These are phyloP conservation scores for Pycnonotus jocosus DNA, from an alignment of 2,113 vertebrate species.

Conservation along the genomic window DNA sequence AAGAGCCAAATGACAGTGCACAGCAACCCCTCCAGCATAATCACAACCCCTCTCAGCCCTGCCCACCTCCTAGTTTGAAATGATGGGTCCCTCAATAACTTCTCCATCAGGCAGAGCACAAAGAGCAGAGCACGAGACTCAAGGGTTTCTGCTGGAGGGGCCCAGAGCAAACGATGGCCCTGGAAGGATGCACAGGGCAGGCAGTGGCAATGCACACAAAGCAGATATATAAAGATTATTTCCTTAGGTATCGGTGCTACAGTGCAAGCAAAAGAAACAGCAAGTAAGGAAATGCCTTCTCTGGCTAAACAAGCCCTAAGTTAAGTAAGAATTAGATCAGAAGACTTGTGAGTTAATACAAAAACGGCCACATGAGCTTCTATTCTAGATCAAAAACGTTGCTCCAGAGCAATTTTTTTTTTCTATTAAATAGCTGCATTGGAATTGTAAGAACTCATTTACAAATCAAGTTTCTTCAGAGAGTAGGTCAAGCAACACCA, in stretches of 20 bases:
- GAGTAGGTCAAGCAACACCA: slow-evolving; percentile 1
- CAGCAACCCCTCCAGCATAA: background rate
- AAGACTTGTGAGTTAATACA: background rate
- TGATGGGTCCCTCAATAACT: background rate
- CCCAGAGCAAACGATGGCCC: background rate
- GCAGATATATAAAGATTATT: accelerated
- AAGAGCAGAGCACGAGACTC: background rate
- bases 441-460: slow-evolving; percentile 9
- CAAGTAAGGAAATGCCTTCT: background rate
- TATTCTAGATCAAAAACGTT: background rate
- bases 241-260: too few species aligned
- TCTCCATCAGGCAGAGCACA: background rate
- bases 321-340: background rate
- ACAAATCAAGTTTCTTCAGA: slow-evolving; percentile 3
- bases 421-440: background rate
- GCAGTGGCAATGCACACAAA: background rate
- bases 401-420: background rate
- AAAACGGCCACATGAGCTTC: background rate
- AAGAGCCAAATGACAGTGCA: background rate
- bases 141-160: background rate
- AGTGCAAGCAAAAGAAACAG: background rate
- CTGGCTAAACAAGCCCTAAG: background rate
- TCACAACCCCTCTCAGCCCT: background rate
- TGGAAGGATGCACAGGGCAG: background rate
- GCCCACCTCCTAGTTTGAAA: background rate